These are phyloP conservation scores for Thunnus maccoyii DNA, from an alignment of 2,113 vertebrate genomes.

Conservation along the genomic window DNA sequence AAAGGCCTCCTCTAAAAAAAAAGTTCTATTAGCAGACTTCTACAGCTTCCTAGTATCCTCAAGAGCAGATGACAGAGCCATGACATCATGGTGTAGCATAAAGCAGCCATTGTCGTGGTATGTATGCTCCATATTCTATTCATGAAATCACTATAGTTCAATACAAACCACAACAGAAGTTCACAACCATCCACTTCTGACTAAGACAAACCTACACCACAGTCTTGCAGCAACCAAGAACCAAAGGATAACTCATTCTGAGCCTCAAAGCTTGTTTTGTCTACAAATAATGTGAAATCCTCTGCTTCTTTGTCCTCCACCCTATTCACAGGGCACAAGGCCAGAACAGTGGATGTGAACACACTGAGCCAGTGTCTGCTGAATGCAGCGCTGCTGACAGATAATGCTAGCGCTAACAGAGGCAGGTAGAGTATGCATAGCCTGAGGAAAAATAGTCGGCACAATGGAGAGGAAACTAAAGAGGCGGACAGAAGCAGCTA, in stretches of 20 bases:
- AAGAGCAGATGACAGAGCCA: conserved; percentile 45
- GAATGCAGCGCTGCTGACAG: conserved; percentile 41
- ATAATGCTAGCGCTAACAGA: conserved; percentile 44
- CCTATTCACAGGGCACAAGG: conserved; percentile 45
- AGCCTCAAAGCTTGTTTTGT: conserved; percentile 78
- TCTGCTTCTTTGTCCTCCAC: conserved; percentile 64
- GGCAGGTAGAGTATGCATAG: conserved; percentile 51
- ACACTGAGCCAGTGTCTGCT: conserved; percentile 63
- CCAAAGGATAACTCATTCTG: conserved; percentile 51
- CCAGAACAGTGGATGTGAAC: conserved; percentile 64
- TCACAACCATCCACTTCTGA: conserved; percentile 41
- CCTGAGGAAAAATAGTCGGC: conserved; percentile 41
- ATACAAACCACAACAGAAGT: conserved; percentile 36
- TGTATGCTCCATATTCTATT: conserved; percentile 37
- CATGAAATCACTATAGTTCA: conserved; percentile 12
- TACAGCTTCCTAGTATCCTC: conserved; percentile 32
- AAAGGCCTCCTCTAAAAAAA: conserved; percentile 11
- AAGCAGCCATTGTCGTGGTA: conserved; percentile 71
- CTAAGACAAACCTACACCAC: conserved; percentile 36
- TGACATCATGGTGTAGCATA: conserved; percentile 78
- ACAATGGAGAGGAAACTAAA: conserved; percentile 41
- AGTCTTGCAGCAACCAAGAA: conserved; percentile 36
- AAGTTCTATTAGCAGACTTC: conserved; percentile 33
- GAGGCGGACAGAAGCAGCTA: conserved; percentile 7
- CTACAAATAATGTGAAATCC: conserved; percentile 71